phyloP scores from a whole-genome alignment of 2,797 vertebrate genomes.

The Tympanoctomys barrerae region DNA sequence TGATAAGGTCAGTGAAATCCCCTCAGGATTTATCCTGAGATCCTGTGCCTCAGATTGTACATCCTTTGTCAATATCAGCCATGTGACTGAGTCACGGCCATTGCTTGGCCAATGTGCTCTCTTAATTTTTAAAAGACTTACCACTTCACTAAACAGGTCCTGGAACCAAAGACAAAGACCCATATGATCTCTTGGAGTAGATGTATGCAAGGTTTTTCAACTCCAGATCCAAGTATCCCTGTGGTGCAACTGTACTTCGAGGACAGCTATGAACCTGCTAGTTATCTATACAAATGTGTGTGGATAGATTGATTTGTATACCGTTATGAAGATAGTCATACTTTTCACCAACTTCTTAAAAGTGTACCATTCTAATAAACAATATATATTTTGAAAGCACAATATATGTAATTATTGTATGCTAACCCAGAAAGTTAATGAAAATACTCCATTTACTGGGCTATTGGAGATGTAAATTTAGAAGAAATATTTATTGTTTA shows the following conservation, averaged over 20 bases:
- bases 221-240: neutral
- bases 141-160: neutral
- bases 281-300: neutral
- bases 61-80: too few relatives aligned
- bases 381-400: neutral
- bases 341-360: slow-evolving; percentile 19
- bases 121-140: neutral
- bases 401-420: neutral
- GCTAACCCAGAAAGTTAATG: neutral
- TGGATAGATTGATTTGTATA: neutral
- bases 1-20: too few relatives aligned
- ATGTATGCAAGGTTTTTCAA: neutral
- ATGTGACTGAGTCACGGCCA: too few relatives aligned
- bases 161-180: neutral
- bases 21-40: too few relatives aligned
- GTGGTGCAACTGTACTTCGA: neutral
- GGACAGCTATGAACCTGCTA: neutral
- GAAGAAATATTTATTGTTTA: neutral
- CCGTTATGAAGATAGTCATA: neutral
- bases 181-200: neutral
- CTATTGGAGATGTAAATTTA: neutral
- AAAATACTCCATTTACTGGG: neutral
- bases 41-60: too few relatives aligned
- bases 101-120: too few relatives aligned
- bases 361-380: neutral